Evolutionary conservation across 2,888 invertebrate genomes (phyloP), one percentile per base, ranked within the genome.

Genomic region (Cantharis rustica): DNA sequence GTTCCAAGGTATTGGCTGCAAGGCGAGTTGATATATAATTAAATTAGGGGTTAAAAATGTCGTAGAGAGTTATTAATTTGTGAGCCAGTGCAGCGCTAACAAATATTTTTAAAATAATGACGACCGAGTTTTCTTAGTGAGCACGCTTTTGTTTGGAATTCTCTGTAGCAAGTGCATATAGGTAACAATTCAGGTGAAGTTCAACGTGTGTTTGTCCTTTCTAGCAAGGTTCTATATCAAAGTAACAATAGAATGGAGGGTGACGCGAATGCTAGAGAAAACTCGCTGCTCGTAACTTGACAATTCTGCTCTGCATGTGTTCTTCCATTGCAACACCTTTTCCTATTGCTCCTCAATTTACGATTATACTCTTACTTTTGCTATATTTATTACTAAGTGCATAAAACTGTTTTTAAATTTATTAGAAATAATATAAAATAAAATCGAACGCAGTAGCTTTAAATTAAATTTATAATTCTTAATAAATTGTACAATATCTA

Each of bases 241-340:
- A 31, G 26, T 47, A 74, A 66, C 68, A 75, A 75, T 75, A 64
- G 75, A 70, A 70, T 75, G 66, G 75, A 70, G 75, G 75, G 75
- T 75, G 75, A 72, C 71, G 75, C 26, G 74, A 74, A 74, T 68
- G 75, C 75, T 71, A 66, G 70, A 47, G 47, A 62, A 61, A 72
- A 75, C 64, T 71, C 69, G 75, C 64, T 72, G 71, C 75, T 75
- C 75, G 75, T 75, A 75, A 75, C 69, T 75, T 68, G 62, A 68
- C 72, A 75, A 62, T 72, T 75, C 71, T 71, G 70, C 72, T 66
- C 69, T 62, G 75, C 69, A 72, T 75, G 75, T 75, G 63, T 75
- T 75, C 69, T 66, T 66, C 61, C 68, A 72, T 75, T 75, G 69
- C 75, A 75, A 75, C 75, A 75, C 75, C 75, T 72, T 72, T 72